Percentiles rank a stretch among this genome's conserved stretches.
These are phyloP conservation scores for Embidobia sp. DNA, from an alignment of 2,888 invertebrate species.

Conservation along the genomic window DNA sequence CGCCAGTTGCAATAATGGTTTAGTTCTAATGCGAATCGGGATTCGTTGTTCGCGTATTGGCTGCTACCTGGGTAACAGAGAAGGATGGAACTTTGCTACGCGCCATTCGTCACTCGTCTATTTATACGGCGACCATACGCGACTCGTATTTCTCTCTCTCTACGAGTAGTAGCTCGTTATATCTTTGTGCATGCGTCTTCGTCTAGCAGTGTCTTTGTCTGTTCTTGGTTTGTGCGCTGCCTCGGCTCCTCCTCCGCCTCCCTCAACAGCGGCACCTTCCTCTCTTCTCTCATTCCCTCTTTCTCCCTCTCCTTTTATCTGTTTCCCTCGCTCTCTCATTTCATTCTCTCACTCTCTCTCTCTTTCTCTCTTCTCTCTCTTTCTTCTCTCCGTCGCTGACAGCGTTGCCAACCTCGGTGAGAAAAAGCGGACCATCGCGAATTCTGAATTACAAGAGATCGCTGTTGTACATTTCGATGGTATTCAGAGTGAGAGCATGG, in stretches of 20 bases:
- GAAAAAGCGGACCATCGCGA: conserved; percentile 37
- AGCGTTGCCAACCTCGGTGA: conserved; percentile 45
- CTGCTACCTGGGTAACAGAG: conserved; percentile 71
- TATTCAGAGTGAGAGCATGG: conserved; percentile 19
- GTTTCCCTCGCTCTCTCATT: background rate
- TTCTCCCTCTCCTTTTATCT: conserved; percentile 19
- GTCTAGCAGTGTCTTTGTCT: conserved; percentile 29
- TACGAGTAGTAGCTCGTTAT: conserved; percentile 57
- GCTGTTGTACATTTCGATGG: conserved; percentile 37
- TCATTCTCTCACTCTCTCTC: conserved; percentile 10
- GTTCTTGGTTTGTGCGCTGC: conserved; percentile 41
- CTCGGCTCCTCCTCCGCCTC: conserved; percentile 36
- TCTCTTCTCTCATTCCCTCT: too few species aligned
- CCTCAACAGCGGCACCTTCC: conserved; percentile 29
- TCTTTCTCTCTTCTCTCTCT: too few species aligned
- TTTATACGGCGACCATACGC: conserved; percentile 79
- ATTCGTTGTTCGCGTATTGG: conserved; percentile 66
- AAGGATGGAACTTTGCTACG: conserved; percentile 70
- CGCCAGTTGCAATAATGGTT: conserved; percentile 65
- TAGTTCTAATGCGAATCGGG: conserved; percentile 63
- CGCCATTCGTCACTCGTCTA: conserved; percentile 77
- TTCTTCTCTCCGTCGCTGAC: conserved; percentile 15
- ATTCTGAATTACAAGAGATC: conserved; percentile 42
- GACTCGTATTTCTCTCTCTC: conserved; percentile 71
- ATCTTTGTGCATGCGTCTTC: conserved; percentile 37